These are phyloP conservation scores for Cololabis saira DNA, from an alignment of 2,113 vertebrate genomes.

Conservation along the genomic window DNA sequence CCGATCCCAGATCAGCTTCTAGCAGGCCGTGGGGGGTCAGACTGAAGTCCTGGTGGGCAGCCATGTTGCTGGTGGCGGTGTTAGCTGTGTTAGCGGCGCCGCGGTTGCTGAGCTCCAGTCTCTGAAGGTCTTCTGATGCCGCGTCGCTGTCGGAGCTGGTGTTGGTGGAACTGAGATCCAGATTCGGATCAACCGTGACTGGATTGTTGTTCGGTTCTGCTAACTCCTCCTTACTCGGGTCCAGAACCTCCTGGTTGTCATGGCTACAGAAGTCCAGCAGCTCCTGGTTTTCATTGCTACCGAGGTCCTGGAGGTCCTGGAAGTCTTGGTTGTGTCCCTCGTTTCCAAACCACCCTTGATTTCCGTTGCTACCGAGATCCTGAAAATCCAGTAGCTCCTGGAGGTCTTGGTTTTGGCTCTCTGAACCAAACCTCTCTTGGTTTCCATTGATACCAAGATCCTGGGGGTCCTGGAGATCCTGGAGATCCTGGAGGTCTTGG, in stretches of 20 bases:
- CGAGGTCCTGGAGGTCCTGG: constrained; percentile 11
- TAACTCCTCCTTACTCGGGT: constrained; percentile 23
- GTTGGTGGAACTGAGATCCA: constrained; percentile 15
- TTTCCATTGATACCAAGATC: constrained; percentile 34
- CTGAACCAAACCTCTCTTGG: constrained; percentile 26
- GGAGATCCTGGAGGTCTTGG: constrained; percentile 18
- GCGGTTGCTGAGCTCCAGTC: constrained; percentile 29
- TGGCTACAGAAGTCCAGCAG: constrained; percentile 31
- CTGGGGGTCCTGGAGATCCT: constrained; percentile 42
- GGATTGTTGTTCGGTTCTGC: constrained; percentile 62
- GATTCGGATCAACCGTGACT: constrained; percentile 27
- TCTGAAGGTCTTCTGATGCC: constrained; percentile 45
- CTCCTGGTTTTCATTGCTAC: constrained; percentile 30
- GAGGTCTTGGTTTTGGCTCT: too few species aligned
- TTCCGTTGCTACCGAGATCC: constrained; percentile 28
- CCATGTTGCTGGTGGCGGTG: constrained; percentile 5
- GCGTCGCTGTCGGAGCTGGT: constrained; percentile 65
- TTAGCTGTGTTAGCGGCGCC: constrained; percentile 10
- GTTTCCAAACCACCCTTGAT: constrained; percentile 30
- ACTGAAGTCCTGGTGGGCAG: constrained; percentile 12
- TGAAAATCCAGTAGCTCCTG: constrained; percentile 52
- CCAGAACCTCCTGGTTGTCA: constrained; percentile 59
- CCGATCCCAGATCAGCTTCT: constrained; percentile 62
- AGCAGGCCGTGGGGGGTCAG: constrained; percentile 24
- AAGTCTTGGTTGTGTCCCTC: constrained; percentile 21